Evolutionary conservation across 2,113 vertebrate genomes (phyloP), one percentile per base, ranked within the genome.

Genomic region (Nycticebus coucang): DNA sequence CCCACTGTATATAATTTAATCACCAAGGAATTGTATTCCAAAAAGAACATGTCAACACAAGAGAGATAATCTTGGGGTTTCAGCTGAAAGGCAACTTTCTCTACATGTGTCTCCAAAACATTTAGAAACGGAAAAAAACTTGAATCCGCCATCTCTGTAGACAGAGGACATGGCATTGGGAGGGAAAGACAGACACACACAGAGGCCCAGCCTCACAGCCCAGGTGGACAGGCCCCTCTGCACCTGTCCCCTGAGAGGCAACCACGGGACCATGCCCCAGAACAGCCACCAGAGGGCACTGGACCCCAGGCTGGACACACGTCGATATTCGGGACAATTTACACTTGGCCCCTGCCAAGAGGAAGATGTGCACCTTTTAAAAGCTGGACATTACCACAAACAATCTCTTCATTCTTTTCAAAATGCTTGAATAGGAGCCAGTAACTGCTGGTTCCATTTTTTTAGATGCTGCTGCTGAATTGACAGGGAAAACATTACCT

Each of bases 271-370:
- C 33, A n/a, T 11, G 55, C 18, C 10, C 19, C 13, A 13, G 30
- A 94, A 22, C 7, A 1, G 15, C 97, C 97, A 88, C 92, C 66
- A 97, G 97, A 94, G 97, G 94, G 81, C 93, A n/a, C 35, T 60
- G 30, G 37, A 33, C 81, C 55, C 22, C 7, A 4, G 22, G 37
- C 15, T 0, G 17, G 53, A 12, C 3, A 0, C 1, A 0, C 3
- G 13, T 33, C 17, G 37, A 30, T 7, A 18, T 35, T 69, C 18
- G 19, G 7, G 53, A 10, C 21, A n/a, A 21, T 74, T 71, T 6
- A 59, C 37, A 8, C 5, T 12, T 6, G 5, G 18, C 7, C 24
- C n/a, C 72, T 35, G 28, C 28, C 83, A 33, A 28, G 30, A 21
- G 11, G 78, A 12, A 6, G 0, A 22, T 10, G 4, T 0, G 13